phyloP scores from a whole-genome alignment of 2,888 invertebrate genomes.

The Patella depressa region DNA sequence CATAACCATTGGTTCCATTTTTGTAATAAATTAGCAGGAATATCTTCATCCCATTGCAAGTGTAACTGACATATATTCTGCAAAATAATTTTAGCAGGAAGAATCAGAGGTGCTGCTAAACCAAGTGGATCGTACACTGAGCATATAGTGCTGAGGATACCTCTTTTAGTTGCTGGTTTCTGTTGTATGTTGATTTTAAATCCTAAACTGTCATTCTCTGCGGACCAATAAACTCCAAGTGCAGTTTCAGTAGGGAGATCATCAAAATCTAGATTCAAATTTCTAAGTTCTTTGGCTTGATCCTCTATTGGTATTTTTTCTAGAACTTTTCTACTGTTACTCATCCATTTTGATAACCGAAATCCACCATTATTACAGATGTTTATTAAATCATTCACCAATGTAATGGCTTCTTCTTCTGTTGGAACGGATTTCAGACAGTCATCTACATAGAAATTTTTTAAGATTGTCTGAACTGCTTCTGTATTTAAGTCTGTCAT shows the following conservation, averaged over 20 bases:
- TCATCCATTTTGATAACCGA: conserved; percentile 15
- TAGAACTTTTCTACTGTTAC: conserved; percentile 12
- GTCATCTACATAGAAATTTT: conserved; percentile 28
- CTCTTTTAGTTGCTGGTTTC: not conserved
- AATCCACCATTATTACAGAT: conserved; percentile 23
- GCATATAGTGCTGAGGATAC: not conserved
- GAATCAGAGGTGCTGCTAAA: not conserved
- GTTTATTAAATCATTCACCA: not conserved
- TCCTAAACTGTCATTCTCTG: not conserved
- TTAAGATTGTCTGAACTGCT: not conserved
- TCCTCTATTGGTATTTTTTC: conserved; percentile 16
- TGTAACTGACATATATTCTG: conserved; percentile 13
- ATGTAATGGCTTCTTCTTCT: not conserved
- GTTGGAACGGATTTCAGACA: conserved; percentile 13
- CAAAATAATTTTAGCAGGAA: conserved; percentile 10
- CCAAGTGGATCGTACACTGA: not conserved
- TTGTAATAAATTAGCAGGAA: not conserved
- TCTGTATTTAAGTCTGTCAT: not conserved
- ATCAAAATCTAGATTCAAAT: not conserved
- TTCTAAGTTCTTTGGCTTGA: conserved; percentile 14
- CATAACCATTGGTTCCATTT: not conserved
- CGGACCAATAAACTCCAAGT: conserved; percentile 18
- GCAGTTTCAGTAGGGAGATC: conserved; percentile 13
- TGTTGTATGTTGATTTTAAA: not conserved
- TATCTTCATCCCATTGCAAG: not conserved